phyloP scores from a whole-genome alignment of 2,113 vertebrate species.

The Furnarius figulus region DNA sequence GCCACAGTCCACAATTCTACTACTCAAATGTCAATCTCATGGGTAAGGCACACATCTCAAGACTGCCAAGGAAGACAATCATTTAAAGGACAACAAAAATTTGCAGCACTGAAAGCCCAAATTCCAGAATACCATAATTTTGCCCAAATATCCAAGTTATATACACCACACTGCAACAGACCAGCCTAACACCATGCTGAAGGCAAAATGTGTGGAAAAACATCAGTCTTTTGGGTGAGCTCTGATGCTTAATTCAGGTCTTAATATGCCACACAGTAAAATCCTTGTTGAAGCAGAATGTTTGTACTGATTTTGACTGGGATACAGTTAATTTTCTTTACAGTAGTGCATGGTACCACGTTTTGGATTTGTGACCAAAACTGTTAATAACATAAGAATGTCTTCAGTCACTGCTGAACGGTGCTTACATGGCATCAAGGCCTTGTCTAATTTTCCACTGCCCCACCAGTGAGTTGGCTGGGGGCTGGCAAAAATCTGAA shows the following conservation, averaged over 20 bases:
- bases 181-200: not conserved
- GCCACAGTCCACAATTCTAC: not conserved
- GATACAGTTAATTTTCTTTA: not conserved
- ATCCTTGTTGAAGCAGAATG: not conserved
- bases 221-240: not conserved
- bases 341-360: not conserved
- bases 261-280: not conserved
- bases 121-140: not conserved
- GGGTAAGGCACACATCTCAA: not conserved
- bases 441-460: not conserved
- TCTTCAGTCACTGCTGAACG: not conserved
- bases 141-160: not conserved
- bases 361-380: not conserved
- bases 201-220: not conserved
- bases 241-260: not conserved
- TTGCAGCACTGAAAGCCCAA: not conserved
- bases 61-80: not conserved
- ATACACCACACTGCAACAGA: not conserved
- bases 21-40: not conserved
- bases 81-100: not conserved
- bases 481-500: not conserved
- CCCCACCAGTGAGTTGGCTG: not conserved
- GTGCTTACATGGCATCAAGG: not conserved
- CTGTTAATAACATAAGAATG: not conserved
- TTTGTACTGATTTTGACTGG: not conserved